Conservation (phyloP, 1,140 invertebrate genomes). For the Drosophila athabasca region DNA sequence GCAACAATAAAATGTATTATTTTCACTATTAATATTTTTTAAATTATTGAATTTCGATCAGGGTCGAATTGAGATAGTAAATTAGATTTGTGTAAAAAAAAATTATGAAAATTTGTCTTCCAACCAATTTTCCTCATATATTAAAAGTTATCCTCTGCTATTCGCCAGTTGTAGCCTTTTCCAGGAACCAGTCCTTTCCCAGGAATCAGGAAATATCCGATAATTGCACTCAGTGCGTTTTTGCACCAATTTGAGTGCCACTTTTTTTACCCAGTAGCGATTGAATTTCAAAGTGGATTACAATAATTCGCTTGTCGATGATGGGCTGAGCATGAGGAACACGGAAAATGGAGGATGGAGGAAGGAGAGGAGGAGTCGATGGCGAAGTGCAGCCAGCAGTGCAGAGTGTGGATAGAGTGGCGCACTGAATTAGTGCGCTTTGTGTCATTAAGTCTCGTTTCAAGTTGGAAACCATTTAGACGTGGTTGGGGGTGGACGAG, state of each 20-base stretch:
- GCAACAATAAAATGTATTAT: no score
- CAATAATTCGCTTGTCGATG: constrained; percentile 61
- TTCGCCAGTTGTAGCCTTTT: no score
- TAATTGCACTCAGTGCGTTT: constrained; percentile 57
- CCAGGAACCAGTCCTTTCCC: constrained; percentile 6
- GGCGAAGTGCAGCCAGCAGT: no score
- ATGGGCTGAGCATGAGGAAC: no score
- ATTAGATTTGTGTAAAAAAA: no score
- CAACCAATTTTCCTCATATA: no score
- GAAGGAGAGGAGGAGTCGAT: background rate
- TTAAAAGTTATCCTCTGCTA: no score
- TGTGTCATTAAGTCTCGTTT: constrained; percentile 77
- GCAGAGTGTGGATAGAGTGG: background rate
- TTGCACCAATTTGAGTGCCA: constrained; percentile 11
- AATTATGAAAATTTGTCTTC: no score
- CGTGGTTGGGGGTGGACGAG: no score
- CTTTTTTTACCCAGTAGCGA: constrained; percentile 31
- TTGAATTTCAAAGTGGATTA: constrained; percentile 73
- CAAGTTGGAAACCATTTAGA: constrained; percentile 59
- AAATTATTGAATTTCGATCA: no score
- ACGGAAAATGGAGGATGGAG: constrained; percentile 16
- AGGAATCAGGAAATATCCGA: constrained; percentile 24
- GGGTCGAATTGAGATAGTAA: no score
- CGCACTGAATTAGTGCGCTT: constrained; percentile 73
- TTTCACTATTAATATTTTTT: no score